These are phyloP conservation scores for Drosophila nr. perissopoda DNA, from an alignment of 2,888 invertebrate species.

Conservation along the genomic window DNA sequence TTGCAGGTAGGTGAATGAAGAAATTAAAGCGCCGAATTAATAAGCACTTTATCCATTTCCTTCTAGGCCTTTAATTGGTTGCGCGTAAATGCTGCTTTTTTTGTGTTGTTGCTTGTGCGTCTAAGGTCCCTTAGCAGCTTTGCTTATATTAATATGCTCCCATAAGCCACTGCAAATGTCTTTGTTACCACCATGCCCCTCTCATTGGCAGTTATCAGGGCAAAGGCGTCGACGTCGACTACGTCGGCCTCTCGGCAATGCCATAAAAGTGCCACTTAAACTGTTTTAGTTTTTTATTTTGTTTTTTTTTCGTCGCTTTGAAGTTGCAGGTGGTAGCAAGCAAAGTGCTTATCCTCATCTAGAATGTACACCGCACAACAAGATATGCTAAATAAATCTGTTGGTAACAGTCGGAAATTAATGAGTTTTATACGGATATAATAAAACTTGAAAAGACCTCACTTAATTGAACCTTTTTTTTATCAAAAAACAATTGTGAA, in stretches of 20 bases:
- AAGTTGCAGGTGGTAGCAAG: slow-evolving; percentile 54
- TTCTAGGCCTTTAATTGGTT: slow-evolving; percentile 46
- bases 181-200: background rate
- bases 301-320: slow-evolving; percentile 33
- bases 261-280: slow-evolving; percentile 80
- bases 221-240: slow-evolving; percentile 29
- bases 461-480: background rate
- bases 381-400: background rate
- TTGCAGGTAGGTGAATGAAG: slow-evolving; percentile 60
- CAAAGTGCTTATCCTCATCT: slow-evolving; percentile 10
- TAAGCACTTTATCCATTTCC: slow-evolving; percentile 69
- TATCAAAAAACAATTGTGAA: background rate
- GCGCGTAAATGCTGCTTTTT: slow-evolving; percentile 9
- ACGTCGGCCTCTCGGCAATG: slow-evolving; percentile 53
- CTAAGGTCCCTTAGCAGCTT: slow-evolving; percentile 38
- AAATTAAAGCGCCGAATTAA: slow-evolving; percentile 76
- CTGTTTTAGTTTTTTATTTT: slow-evolving; percentile 68
- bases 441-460: background rate
- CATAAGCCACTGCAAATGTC: slow-evolving; percentile 55
- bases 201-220: slow-evolving; percentile 49
- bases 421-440: background rate
- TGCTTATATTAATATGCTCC: slow-evolving; percentile 52
- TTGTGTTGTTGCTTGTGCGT: slow-evolving; percentile 5
- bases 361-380: slow-evolving; percentile 32
- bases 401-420: background rate